Conservation (phyloP, 2,113 vertebrate genomes). For the Garra rufa region DNA sequence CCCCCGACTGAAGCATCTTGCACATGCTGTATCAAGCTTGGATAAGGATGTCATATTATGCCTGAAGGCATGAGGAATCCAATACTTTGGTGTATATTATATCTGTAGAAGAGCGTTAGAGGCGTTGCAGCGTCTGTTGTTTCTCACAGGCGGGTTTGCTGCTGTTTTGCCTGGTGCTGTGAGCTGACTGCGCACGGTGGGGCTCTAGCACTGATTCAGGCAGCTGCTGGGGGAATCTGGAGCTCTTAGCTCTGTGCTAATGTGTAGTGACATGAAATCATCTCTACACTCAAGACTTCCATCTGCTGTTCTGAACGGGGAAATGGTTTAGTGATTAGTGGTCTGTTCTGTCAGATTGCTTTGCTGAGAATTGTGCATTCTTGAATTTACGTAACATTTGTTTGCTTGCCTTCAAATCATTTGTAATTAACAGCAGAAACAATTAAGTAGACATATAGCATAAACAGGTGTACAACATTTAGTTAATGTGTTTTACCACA, state of each 20-base stretch:
- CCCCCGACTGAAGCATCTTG: not conserved
- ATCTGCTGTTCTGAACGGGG: conserved; percentile 63
- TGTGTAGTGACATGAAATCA: conserved; percentile 65
- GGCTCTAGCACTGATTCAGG: conserved; percentile 32
- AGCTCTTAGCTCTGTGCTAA: conserved; percentile 62
- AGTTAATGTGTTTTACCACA: not conserved
- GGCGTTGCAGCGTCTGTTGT: not conserved
- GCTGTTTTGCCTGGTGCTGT: conserved; percentile 40
- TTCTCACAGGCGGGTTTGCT: not conserved
- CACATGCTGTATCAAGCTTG: not conserved
- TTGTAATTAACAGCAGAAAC: not conserved
- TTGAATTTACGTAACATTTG: not conserved
- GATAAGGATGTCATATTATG: not conserved
- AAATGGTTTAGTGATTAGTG: conserved; percentile 47
- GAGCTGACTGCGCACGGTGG: conserved; percentile 26
- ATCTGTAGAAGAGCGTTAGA: not conserved
- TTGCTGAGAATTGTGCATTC: not conserved
- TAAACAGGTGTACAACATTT: not conserved
- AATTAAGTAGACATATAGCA: not conserved
- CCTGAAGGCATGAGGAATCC: not conserved
- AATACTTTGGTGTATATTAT: not conserved
- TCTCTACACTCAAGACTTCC: conserved; percentile 59
- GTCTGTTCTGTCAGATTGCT: not conserved
- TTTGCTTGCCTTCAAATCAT: not conserved
- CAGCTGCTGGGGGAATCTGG: conserved; percentile 60